These are phyloP conservation scores for Micromys minutus DNA, from an alignment of 2,113 vertebrate species.

Conservation along the genomic window DNA sequence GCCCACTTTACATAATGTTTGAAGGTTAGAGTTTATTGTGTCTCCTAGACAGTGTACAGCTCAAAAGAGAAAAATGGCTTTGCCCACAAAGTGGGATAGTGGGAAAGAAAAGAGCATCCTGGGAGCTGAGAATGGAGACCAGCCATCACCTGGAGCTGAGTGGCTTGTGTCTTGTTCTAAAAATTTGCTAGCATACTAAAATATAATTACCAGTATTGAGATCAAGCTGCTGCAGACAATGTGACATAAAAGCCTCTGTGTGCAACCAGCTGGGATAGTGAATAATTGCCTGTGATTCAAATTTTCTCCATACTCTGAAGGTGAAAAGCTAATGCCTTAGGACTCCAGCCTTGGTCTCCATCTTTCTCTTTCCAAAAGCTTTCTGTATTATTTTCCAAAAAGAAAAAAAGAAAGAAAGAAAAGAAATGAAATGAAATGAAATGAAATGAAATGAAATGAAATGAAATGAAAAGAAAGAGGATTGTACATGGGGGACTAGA, in stretches of 20 bases:
- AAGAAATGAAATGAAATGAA: no score
- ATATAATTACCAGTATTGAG: constrained; percentile 81
- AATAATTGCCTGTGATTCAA: constrained; percentile 77
- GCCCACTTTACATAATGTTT: constrained; percentile 58
- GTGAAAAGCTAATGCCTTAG: constrained; percentile 68
- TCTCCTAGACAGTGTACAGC: not conserved
- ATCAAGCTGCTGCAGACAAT: constrained; percentile 77
- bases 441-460: no score
- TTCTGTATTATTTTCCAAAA: constrained; percentile 18
- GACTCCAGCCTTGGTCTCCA: not conserved
- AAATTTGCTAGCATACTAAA: constrained; percentile 76
- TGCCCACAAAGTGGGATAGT: constrained; percentile 5
- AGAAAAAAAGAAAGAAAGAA: no score
- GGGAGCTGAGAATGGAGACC: constrained; percentile 7
- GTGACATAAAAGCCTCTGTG: constrained; percentile 77
- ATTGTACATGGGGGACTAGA: not conserved
- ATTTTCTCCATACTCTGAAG: constrained; percentile 63
- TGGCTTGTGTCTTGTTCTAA: constrained; percentile 65
- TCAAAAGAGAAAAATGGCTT: constrained; percentile 13
- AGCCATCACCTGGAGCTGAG: constrained; percentile 56
- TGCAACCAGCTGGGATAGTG: constrained; percentile 73
- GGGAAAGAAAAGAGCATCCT: constrained; percentile 45
- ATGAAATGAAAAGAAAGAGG: no score
- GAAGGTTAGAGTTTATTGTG: constrained; percentile 11
- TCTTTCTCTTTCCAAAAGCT: not conserved